Base-by-base conservation (phyloP, 1,140 invertebrate species). In the Choristoneura fumiferana region DNA sequence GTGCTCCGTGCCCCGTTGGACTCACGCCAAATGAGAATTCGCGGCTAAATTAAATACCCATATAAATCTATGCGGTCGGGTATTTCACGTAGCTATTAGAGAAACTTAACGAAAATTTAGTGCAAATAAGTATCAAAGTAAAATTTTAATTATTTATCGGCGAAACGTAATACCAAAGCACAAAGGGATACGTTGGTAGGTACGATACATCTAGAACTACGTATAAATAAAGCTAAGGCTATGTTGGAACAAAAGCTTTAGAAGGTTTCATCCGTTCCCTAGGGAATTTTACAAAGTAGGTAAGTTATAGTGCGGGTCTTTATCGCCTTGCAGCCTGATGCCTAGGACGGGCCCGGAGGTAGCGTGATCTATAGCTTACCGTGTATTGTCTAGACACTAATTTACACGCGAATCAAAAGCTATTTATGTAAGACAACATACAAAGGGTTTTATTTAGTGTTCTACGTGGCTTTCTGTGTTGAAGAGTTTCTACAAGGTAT, bases 31-130 rank as follows among this genome's bases (percentile, higher is more conserved):
- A 49, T 49, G 43, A 49, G 43, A 22, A 22, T 17, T 49, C 18
- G 43, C 18, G 13, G 17, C 43, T 15, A 49, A 45, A 49, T 49
- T 49, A 49, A 49, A 49, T 49, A 49, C 22, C 43, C 22, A 49
- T 22, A 49, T 49, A 49, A 49, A 49, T 49, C 43, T 49, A 49
- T 49, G 43, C 43, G 43, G 43, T 49, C 43, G 18, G 43, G 22
- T 49, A 18, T 49, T 49, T 45, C 12, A 49, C 43, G 12, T 12
- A 17, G 17, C 43, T 49, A 49, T 49, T 49, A 49, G 0, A 12
- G 17, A 33, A 22, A 33, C 43, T 29, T 29, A 13, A 29, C n/a
- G 10, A 12, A 10, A 29, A 29, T 49, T 4, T 8, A 8, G 12
- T 9, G 3, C 18, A 17, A 12, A 33, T 13, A 22, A 9, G 3